Conservation (phyloP, 2,113 vertebrate species). For the Cinclus cinclus region DNA sequence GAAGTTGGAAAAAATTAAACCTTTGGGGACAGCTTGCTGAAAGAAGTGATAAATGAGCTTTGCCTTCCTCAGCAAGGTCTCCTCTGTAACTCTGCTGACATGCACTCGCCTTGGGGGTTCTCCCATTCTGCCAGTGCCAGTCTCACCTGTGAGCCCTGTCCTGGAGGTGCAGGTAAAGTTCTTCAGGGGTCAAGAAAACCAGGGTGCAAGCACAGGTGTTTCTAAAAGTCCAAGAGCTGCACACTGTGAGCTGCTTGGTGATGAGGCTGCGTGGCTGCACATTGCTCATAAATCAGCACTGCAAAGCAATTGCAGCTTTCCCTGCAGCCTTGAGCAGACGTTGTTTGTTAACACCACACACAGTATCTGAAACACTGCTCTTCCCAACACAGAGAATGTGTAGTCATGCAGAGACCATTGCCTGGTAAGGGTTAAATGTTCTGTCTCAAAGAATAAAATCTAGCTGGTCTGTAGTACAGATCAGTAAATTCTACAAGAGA, state of each 20-base stretch:
- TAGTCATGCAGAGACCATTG: not conserved
- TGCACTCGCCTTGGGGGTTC: not conserved
- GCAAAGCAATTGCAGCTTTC: rapidly evolving
- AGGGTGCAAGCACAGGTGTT: not conserved
- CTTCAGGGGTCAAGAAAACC: not conserved
- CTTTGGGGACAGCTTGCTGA: not conserved
- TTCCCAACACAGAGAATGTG: not conserved
- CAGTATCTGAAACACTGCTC: not conserved
- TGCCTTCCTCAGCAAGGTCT: not conserved
- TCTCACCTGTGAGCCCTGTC: not conserved
- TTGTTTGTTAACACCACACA: not conserved
- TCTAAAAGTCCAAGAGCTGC: not conserved
- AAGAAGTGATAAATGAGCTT: constrained; percentile 6
- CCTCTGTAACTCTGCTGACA: not conserved
- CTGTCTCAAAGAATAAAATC: not conserved
- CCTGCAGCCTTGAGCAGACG: not conserved
- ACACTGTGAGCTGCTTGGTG: not conserved
- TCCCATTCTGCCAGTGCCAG: not conserved
- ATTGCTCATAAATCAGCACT: not conserved
- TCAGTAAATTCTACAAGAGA: not conserved
- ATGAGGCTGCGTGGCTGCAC: not conserved
- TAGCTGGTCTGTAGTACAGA: not conserved
- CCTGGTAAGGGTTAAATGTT: not conserved
- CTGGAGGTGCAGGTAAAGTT: not conserved
- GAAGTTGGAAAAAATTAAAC: not conserved